Base-by-base conservation (phyloP, 2,888 invertebrate species). In the Criorhina ranunculi region DNA sequence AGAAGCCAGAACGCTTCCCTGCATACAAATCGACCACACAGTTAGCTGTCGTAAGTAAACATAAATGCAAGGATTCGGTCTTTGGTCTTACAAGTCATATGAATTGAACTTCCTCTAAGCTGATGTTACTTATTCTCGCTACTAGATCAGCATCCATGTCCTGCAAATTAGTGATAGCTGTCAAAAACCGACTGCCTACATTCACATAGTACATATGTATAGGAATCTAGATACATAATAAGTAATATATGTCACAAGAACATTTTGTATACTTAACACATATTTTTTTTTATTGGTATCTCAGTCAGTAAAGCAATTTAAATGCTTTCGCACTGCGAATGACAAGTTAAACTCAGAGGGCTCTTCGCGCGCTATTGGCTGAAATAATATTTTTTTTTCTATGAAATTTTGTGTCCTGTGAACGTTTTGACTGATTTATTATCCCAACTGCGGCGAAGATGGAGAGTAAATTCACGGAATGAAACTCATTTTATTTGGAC, bases 381-480 rank as follows among this genome's bases (percentile, higher is more conserved):
- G 42, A 7, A 12, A 49, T 31, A 40, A 11, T 37, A 24, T 29
- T 57, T 75, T 66, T 49, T 59, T 37, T 15, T n/a, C 5, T 67
- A 2, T 31, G 11, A 17, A 57, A 8, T 64, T 33, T 35, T 46
- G n/a, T 64, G 6, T 42, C 51, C 31, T 60, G 51, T n/a, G 51
- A 40, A 69, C 40, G 11, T 69, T 77, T 60, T 51, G 77, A 69
- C 42, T 77, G 77, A 69, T 69, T 77, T 77, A 77, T 77, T 53
- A 77, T 51, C 5, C 5, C 11, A 15, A 33, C 24, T 44, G 67
- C 17, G 44, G 12, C 24, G 24, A 24, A 4, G 44, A 19, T 44
- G 29, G 31, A 40, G 31, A 60, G 51, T 44, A 60, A 67, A 29
- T 40, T 33, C n/a, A 29, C 17, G 9, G 15, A 29, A n/a, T 31